Base-by-base conservation (phyloP, 2,888 invertebrate species). In the Platycnemis pennipes region DNA sequence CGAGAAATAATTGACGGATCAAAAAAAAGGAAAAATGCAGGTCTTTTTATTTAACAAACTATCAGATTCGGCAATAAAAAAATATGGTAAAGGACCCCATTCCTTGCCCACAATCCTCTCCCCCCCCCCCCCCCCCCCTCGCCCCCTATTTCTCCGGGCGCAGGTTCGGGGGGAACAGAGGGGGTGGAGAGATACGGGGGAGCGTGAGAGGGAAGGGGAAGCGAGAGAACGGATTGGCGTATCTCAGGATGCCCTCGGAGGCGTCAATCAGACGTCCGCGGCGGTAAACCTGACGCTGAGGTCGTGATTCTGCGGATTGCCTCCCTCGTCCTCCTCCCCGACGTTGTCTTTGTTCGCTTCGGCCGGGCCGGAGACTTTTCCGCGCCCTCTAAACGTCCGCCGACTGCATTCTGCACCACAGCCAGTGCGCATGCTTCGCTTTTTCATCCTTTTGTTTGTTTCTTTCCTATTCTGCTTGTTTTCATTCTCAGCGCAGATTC, bases 261-360 rank as follows among this genome's bases (percentile, higher is more conserved):
- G 56, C 89, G 89, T 89, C 89, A 89, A 89, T 89, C 89, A 56
- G 56, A 7, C 56, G 8, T 89, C 53, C 89, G 22, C 8, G 37
- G 37, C 22, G 63, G n/a, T 63, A 0, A n/a, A n/a, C 22, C 56
- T 56, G 89, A 56, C 56, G 88, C 49, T 45, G 31, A 31, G n/a
- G 49, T 88, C 88, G 56, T 89, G 89, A 89, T 89, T 56, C 56
- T 89, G 89, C 89, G 56, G 42, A 89, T 89, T 89, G 53, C 22
- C 26, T 31, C 26, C 49, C 88, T 88, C 49, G 88, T 56, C 56
- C 89, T 31, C 22, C 53, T 89, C 89, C 37, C n/a, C n/a, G n/a
- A n/a, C n/a, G n/a, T n/a, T n/a, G n/a, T n/a, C n/a, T 89, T 89
- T 89, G 89, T 89, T 22, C 89, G 89, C 56, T 8, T 89, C 19